phyloP scores from a whole-genome alignment of 2,113 vertebrate species.

The Paraplagusia blochii region DNA sequence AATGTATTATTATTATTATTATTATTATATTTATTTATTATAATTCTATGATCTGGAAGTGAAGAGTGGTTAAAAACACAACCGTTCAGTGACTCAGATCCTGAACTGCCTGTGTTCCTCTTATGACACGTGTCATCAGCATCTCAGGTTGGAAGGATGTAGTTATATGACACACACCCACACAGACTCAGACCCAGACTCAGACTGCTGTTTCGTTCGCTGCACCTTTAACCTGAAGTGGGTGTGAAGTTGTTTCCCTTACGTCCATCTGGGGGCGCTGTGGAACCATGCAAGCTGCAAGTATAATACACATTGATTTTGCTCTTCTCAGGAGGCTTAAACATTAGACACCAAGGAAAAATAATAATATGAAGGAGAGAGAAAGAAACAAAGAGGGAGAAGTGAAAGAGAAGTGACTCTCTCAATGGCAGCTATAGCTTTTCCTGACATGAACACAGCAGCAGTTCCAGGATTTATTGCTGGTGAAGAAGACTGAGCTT shows the following conservation, averaged over 20 bases:
- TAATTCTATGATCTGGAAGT: too few species aligned
- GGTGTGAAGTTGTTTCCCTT: background rate
- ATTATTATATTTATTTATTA: too few species aligned
- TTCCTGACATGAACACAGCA: slow-evolving; percentile 33
- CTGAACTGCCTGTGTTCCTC: too few species aligned
- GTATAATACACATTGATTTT: slow-evolving; percentile 21
- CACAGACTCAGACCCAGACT: too few species aligned
- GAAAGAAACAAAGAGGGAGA: slow-evolving; percentile 24
- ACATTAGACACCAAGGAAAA: slow-evolving; percentile 60
- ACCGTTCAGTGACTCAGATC: too few species aligned
- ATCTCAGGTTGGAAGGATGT: too few species aligned
- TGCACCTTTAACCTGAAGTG: slow-evolving; percentile 5
- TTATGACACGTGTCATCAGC: too few species aligned
- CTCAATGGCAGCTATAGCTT: slow-evolving; percentile 36
- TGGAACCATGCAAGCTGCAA: slow-evolving; percentile 50
- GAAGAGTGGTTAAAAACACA: too few species aligned
- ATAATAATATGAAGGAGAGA: slow-evolving; percentile 8
- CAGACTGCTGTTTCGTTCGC: background rate
- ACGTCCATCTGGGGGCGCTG: slow-evolving; percentile 67
- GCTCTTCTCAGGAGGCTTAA: slow-evolving; percentile 56
- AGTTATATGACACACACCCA: too few species aligned
- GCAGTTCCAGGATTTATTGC: slow-evolving; percentile 46
- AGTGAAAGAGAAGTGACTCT: slow-evolving; percentile 19
- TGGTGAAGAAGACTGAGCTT: slow-evolving; percentile 21
- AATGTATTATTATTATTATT: too few species aligned